Evolutionary conservation across 2,888 invertebrate species (phyloP).

Genomic region (Meghimatium bilineatum): DNA sequence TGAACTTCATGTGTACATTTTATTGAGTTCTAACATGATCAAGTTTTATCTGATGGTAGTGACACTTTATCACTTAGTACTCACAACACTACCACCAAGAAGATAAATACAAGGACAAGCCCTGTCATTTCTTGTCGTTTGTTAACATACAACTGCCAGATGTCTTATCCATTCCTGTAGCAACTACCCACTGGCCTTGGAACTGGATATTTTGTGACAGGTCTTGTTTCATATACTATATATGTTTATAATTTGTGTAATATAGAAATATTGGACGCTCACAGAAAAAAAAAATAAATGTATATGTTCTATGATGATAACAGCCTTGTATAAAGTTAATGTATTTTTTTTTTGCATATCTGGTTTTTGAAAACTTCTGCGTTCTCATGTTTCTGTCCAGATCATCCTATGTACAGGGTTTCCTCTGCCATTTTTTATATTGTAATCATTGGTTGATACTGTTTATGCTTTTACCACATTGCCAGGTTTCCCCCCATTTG

Average conservation of each 20-base stretch:
- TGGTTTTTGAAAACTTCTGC: not conserved
- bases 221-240: no score
- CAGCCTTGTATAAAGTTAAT: slow-evolving; percentile 2
- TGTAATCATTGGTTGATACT: not conserved
- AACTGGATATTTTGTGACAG: no score
- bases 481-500: not conserved
- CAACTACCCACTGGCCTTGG: no score
- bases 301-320: not conserved
- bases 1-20: no score
- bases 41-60: no score
- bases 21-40: no score
- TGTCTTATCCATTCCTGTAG: not conserved
- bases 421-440: slow-evolving; percentile 5
- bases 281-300: slow-evolving; percentile 4
- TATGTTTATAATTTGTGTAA: no score
- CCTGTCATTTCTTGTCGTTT: no score
- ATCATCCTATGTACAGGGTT: not conserved
- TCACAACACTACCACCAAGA: no score
- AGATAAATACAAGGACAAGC: no score
- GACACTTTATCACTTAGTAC: no score
- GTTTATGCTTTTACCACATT: not conserved
- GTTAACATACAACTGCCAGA: not conserved
- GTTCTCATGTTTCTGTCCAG: not conserved
- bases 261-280: not conserved
- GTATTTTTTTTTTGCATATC: not conserved